Base-by-base conservation (phyloP, 2,888 invertebrate species). In the Flexamia atlantica region DNA sequence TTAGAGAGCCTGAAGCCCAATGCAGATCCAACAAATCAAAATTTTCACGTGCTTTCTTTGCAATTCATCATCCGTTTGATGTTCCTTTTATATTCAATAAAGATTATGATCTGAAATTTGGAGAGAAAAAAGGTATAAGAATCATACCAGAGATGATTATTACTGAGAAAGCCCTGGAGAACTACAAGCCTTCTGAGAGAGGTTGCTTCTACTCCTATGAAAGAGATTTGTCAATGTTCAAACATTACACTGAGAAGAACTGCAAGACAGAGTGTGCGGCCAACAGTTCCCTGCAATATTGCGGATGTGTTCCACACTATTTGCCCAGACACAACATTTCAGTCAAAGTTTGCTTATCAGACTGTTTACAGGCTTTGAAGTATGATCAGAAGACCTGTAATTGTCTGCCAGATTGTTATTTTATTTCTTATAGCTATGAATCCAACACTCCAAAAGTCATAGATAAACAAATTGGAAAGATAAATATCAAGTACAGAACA, bases 401-500 rank as follows among this genome's bases (percentile, higher is more conserved):
- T 10, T 57, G 57, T 57, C 23, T 57, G 23, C 57, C 57, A n/a
- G 57, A 57, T n/a, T 57, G 57, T 23, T 23, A 20, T n/a, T 57
- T 23, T 3, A 7, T 57, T 3, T 23, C 57, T 23, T 57, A 57
- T n/a, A 5, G 23, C 14, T 57, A 23, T n/a, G 57, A 57, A 7
- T n/a, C n/a, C n/a, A n/a, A n/a, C n/a, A 57, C 4, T 23, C 1
- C 23, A 20, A 57, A 57, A 23, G 57, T 57, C 3, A 10, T 3
- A 20, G 57, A n/a, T 5, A 57, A 23, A 57, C 57, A 7, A 57
- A 3, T 23, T 2, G 12, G 57, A 7, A 1, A 20, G 3, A 4
- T 57, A 17, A 7, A 57, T 4, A 23, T 57, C 7, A 23, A 7
- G 4, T 57, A 23, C 20, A 23, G 23, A n/a, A 57, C 9, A n/a